Evolutionary conservation across 2,113 vertebrate species (phyloP).

Genomic region (Tragelaphus strepsiceros): DNA sequence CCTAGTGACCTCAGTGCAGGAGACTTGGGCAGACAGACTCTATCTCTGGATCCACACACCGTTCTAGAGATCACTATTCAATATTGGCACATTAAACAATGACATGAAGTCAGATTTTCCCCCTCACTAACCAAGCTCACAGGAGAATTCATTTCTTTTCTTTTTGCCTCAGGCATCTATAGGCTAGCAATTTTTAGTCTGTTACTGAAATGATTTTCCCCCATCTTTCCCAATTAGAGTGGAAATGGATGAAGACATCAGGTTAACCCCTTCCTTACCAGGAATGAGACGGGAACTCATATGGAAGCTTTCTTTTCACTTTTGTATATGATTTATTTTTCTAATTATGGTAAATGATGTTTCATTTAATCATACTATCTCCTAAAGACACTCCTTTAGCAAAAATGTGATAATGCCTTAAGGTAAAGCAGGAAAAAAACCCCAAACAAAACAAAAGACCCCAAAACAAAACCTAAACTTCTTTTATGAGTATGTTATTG

Average conservation of each 20-base stretch:
- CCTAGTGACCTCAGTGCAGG: not conserved
- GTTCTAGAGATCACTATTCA: constrained; percentile 69
- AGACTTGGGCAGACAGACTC: not conserved
- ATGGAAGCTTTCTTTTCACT: not conserved
- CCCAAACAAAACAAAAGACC: not conserved
- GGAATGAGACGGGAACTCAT: not conserved
- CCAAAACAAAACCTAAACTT: not conserved
- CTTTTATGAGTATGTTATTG: not conserved
- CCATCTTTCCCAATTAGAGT: constrained; percentile 23
- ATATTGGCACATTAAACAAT: constrained; percentile 73
- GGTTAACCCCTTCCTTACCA: constrained; percentile 40
- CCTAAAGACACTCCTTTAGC: not conserved
- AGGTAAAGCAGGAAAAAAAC: fast-evolving
- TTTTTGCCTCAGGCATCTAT: constrained; percentile 86
- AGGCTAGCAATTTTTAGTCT: constrained; percentile 87
- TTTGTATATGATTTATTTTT: not conserved
- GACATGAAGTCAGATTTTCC: constrained; percentile 79
- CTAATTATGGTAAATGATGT: not conserved
- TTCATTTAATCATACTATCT: not conserved
- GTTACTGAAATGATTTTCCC: constrained; percentile 81
- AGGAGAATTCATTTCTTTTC: constrained; percentile 80
- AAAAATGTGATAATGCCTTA: not conserved
- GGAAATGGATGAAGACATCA: constrained; percentile 51
- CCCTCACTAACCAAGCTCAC: constrained; percentile 84
- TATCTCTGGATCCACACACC: constrained; percentile 19